Percentiles rank a stretch among this genome's conserved stretches.
These are phyloP conservation scores for Strix uralensis DNA, from an alignment of 2,113 vertebrate genomes.

Conservation along the genomic window DNA sequence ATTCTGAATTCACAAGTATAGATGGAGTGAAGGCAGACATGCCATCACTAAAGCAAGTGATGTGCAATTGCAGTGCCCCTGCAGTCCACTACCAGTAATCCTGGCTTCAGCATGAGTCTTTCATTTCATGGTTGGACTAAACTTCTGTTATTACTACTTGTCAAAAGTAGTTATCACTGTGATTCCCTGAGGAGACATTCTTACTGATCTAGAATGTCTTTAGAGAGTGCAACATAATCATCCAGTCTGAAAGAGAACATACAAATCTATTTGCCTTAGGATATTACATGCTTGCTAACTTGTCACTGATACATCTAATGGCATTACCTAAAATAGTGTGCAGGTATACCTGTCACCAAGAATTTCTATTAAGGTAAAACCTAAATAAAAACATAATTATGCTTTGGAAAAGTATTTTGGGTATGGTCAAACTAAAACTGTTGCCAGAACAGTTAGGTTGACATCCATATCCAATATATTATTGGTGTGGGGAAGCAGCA, in stretches of 20 bases:
- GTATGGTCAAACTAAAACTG: background rate
- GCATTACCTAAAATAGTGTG: background rate
- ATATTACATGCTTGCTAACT: constrained; percentile 36
- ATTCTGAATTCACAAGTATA: background rate
- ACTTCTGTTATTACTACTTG: constrained; percentile 53
- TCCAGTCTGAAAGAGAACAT: constrained; percentile 41
- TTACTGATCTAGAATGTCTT: constrained; percentile 51
- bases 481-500: accelerated
- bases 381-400: background rate
- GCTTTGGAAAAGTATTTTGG: background rate
- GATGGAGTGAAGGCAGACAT: background rate
- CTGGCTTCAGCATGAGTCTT: background rate
- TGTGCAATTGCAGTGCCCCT: background rate
- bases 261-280: constrained; percentile 52
- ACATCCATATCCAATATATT: background rate
- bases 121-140: constrained; percentile 30
- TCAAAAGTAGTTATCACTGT: constrained; percentile 50
- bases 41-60: background rate
- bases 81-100: constrained; percentile 19
- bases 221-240: constrained; percentile 34
- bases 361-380: background rate
- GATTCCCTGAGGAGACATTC: constrained; percentile 34
- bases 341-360: background rate
- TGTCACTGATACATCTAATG: constrained; percentile 23
- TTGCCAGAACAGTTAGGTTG: background rate